Percentiles rank a stretch among this genome's conserved stretches.
Conservation (phyloP, 1,140 invertebrate species). For the Heliothis virescens region DNA sequence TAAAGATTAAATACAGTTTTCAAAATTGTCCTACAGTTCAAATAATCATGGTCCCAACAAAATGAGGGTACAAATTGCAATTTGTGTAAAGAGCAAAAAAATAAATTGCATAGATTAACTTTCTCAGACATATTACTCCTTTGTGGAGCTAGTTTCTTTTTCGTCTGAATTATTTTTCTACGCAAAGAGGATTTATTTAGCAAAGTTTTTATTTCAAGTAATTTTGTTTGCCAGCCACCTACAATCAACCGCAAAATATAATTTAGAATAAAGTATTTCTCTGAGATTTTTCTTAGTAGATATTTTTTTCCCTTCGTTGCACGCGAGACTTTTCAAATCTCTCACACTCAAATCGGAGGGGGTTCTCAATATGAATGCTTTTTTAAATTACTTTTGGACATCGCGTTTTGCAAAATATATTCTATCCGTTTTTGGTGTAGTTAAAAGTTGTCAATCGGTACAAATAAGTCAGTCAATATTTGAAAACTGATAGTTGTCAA, state of each 20-base stretch:
- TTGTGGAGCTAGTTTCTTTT: slow-evolving; percentile 5
- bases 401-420: no score
- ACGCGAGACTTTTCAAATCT: no score
- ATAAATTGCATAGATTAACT: slow-evolving; percentile 31
- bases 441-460: no score
- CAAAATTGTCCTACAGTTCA: not conserved
- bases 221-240: slow-evolving; percentile 2
- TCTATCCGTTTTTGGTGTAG: no score
- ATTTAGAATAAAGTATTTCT: not conserved
- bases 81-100: slow-evolving; percentile 37
- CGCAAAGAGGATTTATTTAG: slow-evolving; percentile 7
- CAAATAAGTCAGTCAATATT: no score
- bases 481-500: no score
- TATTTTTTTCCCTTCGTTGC: no score
- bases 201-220: slow-evolving; percentile 14
- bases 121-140: slow-evolving; percentile 22
- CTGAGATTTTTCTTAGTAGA: not conserved
- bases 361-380: no score
- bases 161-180: slow-evolving; percentile 1
- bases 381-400: no score
- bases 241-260: slow-evolving; percentile 7
- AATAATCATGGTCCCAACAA: not conserved
- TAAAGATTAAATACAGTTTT: not conserved
- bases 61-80: slow-evolving; percentile 34
- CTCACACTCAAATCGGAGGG: no score